Evolutionary conservation across 2,113 vertebrate genomes (phyloP), one percentile per base, ranked within the genome.

Genomic region (Dendropsophus ebraccatus): DNA sequence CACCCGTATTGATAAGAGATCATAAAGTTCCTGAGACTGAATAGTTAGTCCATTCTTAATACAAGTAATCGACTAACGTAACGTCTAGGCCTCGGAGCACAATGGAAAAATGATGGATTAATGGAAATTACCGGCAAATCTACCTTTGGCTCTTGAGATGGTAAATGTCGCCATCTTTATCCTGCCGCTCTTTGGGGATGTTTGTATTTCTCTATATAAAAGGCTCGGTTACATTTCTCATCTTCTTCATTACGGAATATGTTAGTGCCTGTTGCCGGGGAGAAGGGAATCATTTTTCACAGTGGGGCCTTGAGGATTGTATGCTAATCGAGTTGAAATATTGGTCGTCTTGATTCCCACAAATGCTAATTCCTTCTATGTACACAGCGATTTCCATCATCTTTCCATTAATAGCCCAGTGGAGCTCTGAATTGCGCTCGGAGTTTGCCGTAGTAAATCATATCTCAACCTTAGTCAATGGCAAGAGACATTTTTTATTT

Each of bases 321-420:
- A 76, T 75, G 72, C 82, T 75, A 84, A 76, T 76, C 54, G 37
- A 76, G 52, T 30, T 84, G 82, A 84, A 76, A 84, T 84, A 84
- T 84, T 75, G 82, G 70, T 47, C 69, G 37, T 76, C 82, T 75
- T 84, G 82, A 75, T 76, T 84, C 81, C 41, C 49, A 70, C 81
- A 69, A 82, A 82, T 84, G 82, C 82, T 84, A 84, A 84, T 84
- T 74, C 82, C 82, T 84, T 45, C n/a, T 75, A 75, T 84, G 72
- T 84, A 84, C 72, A 62, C 37, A 47, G 41, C 54, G 37, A 62
- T 76, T 84, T 84, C 58, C 82, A 84, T 84, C 82, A 84, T 84
- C 72, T 60, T 62, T 54, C 72, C 72, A 84, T 84, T 84, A 84
- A 75, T 47, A 41, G 54, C 72, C 54, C 72, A 75, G 52, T 49